A percentile compares a stretch with the other conserved stretches of the same genome.
Evolutionary conservation across 2,113 vertebrate species (phyloP).

Genomic region (Parus major): DNA sequence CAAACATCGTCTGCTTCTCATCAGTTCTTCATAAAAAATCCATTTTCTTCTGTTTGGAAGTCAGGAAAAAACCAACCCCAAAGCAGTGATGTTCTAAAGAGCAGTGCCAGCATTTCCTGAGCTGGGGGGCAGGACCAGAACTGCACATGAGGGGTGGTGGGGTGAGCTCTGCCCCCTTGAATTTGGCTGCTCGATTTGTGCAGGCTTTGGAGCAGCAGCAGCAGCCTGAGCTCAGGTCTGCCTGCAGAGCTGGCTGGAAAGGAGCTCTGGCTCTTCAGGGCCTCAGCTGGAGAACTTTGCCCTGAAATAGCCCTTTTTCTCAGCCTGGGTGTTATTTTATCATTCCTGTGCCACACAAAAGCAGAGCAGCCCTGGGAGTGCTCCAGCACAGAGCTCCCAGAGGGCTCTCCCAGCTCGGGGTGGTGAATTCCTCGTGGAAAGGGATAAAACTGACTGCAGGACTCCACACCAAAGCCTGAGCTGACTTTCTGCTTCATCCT

Average conservation of each 20-base stretch:
- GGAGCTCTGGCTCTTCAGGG: neutral
- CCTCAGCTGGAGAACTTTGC: neutral
- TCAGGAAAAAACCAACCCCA: accelerated
- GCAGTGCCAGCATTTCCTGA: neutral
- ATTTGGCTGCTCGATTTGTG: neutral
- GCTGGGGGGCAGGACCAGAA: neutral
- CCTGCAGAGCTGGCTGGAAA: neutral
- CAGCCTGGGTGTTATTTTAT: accelerated
- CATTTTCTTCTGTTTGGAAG: neutral
- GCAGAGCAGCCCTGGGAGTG: neutral
- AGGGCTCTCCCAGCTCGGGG: neutral
- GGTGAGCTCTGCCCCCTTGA: neutral
- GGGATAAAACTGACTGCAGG: slow-evolving; percentile 17
- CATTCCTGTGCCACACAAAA: neutral
- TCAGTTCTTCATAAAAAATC: neutral
- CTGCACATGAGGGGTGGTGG: accelerated
- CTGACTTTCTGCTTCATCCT: neutral
- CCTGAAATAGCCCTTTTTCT: neutral
- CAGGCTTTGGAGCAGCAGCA: neutral
- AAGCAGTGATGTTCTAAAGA: neutral
- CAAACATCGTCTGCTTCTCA: neutral
- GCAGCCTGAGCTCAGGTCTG: neutral
- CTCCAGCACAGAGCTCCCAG: neutral
- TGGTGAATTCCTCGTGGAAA: neutral
- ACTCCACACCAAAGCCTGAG: slow-evolving; percentile 36